Evolutionary conservation across 2,888 invertebrate genomes (phyloP).

Genomic region (Limnephilus auricula): DNA sequence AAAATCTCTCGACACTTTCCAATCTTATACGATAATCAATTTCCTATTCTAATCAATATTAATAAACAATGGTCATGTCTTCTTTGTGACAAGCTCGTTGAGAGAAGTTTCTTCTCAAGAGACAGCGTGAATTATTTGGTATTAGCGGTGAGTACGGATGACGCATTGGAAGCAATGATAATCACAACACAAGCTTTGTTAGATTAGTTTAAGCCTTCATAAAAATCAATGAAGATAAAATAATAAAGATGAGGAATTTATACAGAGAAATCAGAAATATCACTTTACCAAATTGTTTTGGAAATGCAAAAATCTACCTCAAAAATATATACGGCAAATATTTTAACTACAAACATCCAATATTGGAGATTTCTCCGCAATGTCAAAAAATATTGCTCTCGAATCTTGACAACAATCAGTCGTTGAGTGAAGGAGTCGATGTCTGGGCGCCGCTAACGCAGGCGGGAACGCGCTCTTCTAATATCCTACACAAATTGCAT

Average conservation of each 20-base stretch:
- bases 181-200: conserved; percentile 20
- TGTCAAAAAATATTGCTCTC: conserved; percentile 57
- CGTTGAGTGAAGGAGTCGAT: conserved; percentile 15
- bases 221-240: conserved; percentile 1
- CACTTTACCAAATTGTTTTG: conserved; percentile 26
- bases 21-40: neutral
- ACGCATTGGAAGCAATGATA: conserved; percentile 11
- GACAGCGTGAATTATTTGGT: neutral
- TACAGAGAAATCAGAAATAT: conserved; percentile 7
- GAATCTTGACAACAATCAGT: conserved; percentile 42
- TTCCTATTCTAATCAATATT: conserved; percentile 2
- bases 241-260: neutral
- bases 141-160: neutral
- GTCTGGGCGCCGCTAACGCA: neutral
- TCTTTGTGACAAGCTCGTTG: neutral
- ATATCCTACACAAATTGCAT: conserved; percentile 26
- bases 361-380: conserved; percentile 32
- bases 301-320: conserved; percentile 41
- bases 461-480: conserved; percentile 1
- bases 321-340: conserved; percentile 43
- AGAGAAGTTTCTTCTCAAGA: neutral
- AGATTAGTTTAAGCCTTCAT: conserved; percentile 12
- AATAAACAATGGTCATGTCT: neutral
- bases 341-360: conserved; percentile 37
- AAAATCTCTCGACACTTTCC: neutral